These are phyloP conservation scores for Drosophila peninsularis DNA, from an alignment of 2,888 invertebrate species.

Conservation along the genomic window DNA sequence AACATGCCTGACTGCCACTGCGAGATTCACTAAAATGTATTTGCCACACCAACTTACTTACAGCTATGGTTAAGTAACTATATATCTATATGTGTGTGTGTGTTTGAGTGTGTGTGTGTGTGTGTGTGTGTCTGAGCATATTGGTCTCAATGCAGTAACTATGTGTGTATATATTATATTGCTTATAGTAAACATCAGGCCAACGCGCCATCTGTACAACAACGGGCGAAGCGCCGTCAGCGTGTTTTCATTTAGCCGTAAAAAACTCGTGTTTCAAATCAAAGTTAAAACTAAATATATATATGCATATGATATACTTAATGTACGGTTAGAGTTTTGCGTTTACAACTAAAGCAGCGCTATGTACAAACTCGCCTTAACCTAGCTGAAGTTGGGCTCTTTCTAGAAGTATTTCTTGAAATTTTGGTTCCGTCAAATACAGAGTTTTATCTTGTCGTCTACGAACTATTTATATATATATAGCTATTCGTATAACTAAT, in stretches of 20 bases:
- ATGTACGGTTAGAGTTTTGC: slow-evolving; percentile 12
- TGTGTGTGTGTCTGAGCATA: slow-evolving; percentile 46
- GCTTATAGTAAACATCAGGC: slow-evolving; percentile 83
- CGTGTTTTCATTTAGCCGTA: slow-evolving; percentile 51
- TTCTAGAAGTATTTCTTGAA: slow-evolving; percentile 26
- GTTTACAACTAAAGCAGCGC: slow-evolving; percentile 39
- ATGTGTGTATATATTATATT: slow-evolving; percentile 79
- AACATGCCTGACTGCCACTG: slow-evolving; percentile 15
- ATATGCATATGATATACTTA: slow-evolving; percentile 24
- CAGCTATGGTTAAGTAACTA: slow-evolving; percentile 48
- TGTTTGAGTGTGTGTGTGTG: slow-evolving; percentile 29
- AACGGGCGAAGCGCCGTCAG: slow-evolving; percentile 50
- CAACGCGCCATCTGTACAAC: slow-evolving; percentile 72
- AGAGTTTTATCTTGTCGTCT: slow-evolving; percentile 29
- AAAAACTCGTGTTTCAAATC: slow-evolving; percentile 38
- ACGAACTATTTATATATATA: slow-evolving; percentile 50
- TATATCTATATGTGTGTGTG: slow-evolving; percentile 23
- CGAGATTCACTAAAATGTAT: slow-evolving; percentile 57
- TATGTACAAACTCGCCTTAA: slow-evolving; percentile 47
- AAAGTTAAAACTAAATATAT: slow-evolving; percentile 9
- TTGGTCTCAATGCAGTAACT: slow-evolving; percentile 71
- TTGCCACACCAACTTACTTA: slow-evolving; percentile 76
- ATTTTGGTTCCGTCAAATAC: slow-evolving; percentile 54
- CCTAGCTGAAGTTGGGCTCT: slow-evolving; percentile 26
- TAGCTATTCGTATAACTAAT: slow-evolving; percentile 40